These are phyloP conservation scores for Drosophila testacea DNA, from an alignment of 2,888 invertebrate genomes.

Conservation along the genomic window DNA sequence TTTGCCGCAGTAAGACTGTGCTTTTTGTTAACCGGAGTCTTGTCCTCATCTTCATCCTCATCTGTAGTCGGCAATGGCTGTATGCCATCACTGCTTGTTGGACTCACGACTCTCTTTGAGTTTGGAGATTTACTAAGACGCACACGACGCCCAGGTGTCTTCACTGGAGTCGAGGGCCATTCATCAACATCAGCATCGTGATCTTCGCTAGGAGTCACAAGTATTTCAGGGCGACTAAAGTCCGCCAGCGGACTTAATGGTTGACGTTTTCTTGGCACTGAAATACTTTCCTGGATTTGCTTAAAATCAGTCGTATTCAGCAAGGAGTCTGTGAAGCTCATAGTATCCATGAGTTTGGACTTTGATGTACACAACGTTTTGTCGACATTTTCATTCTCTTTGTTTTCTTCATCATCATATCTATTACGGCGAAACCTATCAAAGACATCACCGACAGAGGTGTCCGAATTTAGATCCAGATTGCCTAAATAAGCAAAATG, in stretches of 20 bases:
- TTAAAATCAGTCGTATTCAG: slow-evolving; percentile 79
- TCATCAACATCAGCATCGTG: slow-evolving; percentile 82
- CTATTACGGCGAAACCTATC: slow-evolving; percentile 63
- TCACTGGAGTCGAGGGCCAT: slow-evolving; percentile 78
- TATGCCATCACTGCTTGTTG: slow-evolving; percentile 60
- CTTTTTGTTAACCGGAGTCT: slow-evolving; percentile 69
- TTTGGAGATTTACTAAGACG: slow-evolving; percentile 75
- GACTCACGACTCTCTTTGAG: slow-evolving; percentile 49
- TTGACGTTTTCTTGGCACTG: slow-evolving; percentile 55
- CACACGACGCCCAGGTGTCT: slow-evolving; percentile 66
- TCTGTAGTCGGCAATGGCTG: slow-evolving; percentile 51
- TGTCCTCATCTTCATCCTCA: slow-evolving; percentile 49
- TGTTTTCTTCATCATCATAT: slow-evolving; percentile 56
- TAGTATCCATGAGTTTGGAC: slow-evolving; percentile 71
- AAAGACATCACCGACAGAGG: slow-evolving; percentile 72
- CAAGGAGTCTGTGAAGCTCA: slow-evolving; percentile 83
- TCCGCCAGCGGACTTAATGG: slow-evolving; percentile 80
- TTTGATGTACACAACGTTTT: slow-evolving; percentile 57
- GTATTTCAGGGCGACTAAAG: slow-evolving; percentile 44
- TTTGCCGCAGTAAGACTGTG: slow-evolving; percentile 4
- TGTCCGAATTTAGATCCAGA: slow-evolving; percentile 76
- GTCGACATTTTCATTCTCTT: slow-evolving; percentile 72
- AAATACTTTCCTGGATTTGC: slow-evolving; percentile 63
- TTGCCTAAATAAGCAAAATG: slow-evolving; percentile 57
- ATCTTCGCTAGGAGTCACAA: slow-evolving; percentile 50